phyloP scores from a whole-genome alignment of 2,113 vertebrate genomes.

The Halcyon senegalensis region DNA sequence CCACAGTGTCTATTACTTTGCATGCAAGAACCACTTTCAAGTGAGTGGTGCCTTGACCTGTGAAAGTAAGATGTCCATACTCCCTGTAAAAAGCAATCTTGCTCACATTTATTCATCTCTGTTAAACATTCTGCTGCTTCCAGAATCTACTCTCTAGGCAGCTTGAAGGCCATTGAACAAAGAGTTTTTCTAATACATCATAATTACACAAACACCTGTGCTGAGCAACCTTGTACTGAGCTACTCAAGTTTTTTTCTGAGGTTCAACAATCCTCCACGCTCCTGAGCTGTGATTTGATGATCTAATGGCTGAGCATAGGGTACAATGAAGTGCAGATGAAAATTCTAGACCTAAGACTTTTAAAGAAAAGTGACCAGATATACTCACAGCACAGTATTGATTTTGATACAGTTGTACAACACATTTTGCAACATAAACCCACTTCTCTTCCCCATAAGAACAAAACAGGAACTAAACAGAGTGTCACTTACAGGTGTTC shows the following conservation, averaged over 20 bases:
- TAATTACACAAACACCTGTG: slow-evolving; percentile 73
- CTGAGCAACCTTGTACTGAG: slow-evolving; percentile 10
- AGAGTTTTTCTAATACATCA: slow-evolving; percentile 59
- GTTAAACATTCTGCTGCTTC: slow-evolving; percentile 2
- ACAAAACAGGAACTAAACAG: neutral
- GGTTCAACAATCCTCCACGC: neutral
- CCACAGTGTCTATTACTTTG: neutral
- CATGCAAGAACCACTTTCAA: slow-evolving; percentile 12
- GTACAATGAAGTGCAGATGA: neutral
- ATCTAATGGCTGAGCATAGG: neutral
- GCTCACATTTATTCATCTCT: neutral
- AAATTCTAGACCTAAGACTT: neutral
- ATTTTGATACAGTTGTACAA: neutral
- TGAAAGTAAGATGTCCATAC: neutral
- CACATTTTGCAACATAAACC: neutral
- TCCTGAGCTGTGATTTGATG: neutral
- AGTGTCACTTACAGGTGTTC: neutral
- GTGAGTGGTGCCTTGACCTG: slow-evolving; percentile 4
- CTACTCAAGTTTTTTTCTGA: neutral
- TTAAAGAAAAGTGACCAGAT: neutral
- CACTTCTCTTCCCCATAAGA: neutral
- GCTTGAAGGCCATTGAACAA: slow-evolving; percentile 68
- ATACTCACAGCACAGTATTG: neutral
- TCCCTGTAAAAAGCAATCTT: neutral
- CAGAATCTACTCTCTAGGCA: slow-evolving; percentile 4